Conservation (phyloP, 2,113 vertebrate genomes). For the Empidonax alnorum region DNA sequence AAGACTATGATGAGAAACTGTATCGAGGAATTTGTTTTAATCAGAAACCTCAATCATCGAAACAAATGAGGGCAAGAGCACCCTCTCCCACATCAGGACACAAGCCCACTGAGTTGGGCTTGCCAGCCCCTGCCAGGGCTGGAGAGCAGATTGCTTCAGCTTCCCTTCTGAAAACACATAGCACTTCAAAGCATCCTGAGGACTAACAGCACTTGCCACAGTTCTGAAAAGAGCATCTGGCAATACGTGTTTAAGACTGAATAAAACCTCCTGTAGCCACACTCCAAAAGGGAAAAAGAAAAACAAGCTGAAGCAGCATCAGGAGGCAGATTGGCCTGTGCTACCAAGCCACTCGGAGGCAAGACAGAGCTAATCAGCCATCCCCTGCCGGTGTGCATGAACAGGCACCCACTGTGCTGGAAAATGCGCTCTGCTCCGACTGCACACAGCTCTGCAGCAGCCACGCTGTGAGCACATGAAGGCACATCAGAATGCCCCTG, state of each 20-base stretch:
- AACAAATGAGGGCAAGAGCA: neutral
- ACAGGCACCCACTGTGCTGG: conserved; percentile 55
- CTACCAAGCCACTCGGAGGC: neutral
- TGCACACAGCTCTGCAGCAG: neutral
- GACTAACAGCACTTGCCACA: neutral
- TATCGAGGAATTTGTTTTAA: neutral
- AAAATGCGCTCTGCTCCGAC: neutral
- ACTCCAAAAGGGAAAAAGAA: neutral
- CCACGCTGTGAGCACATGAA: neutral
- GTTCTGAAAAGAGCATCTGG: neutral
- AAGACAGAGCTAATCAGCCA: conserved; percentile 59
- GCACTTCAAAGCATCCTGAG: neutral
- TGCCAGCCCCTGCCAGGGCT: neutral
- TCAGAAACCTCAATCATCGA: neutral
- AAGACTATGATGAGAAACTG: neutral
- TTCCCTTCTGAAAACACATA: neutral
- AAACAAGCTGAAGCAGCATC: neutral
- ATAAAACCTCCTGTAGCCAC: neutral
- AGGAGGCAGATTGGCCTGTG: conserved; percentile 46
- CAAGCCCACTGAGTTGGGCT: neutral
- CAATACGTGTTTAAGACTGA: neutral
- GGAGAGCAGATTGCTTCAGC: neutral
- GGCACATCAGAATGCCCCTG: neutral
- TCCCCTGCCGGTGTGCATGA: conserved; percentile 42
- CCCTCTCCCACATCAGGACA: accelerated